Base-by-base conservation (phyloP, 2,797 vertebrate species). In the Todus mexicanus region DNA sequence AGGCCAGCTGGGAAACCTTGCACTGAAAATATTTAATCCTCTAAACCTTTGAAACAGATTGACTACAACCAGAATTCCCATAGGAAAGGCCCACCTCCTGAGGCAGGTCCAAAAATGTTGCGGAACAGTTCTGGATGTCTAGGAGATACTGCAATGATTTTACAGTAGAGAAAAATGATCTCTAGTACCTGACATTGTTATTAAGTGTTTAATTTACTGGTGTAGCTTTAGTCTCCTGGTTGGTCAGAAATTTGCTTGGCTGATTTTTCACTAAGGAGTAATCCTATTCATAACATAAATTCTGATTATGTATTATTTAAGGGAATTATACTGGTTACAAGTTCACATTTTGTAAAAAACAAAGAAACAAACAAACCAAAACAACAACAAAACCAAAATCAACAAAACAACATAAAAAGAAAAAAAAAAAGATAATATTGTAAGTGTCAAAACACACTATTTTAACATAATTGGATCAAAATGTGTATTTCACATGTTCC, bases 391-490 rank as follows among this genome's bases (percentile, higher is more conserved):
- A n/a, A n/a, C n/a, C n/a, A n/a, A n/a, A n/a, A n/a, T n/a, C n/a
- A n/a, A n/a, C n/a, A n/a, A n/a, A n/a, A n/a, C n/a, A n/a, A n/a
- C n/a, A n/a, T n/a, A 60, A 15, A 27, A 51, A 1, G 33, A 51
- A 77, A 64, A 17, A 15, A 31, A 7, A 10, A 11, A 1, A 51
- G 72, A 57, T 27, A 37, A 33, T 16, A 3, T 11, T 69, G 15
- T 47, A 64, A 19, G 2, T 26, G 5, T 11, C 38, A 59, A 54
- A 75, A 37, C 4, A 31, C 0, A 0, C 0, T 48, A 31, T 51
- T 92, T 70, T 71, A 80, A 21, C 7, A 37, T 63, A 45, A 50
- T 1, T 42, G 3, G 3, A 65, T 31, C 11, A 48, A 76, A 89
- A 63, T 37, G 3, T 26, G 10, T 19, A 48, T 81, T 64, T 78